Evolutionary conservation across 2,113 vertebrate genomes (phyloP), one percentile per base, ranked within the genome.

Genomic region (Syrmaticus mikado): DNA sequence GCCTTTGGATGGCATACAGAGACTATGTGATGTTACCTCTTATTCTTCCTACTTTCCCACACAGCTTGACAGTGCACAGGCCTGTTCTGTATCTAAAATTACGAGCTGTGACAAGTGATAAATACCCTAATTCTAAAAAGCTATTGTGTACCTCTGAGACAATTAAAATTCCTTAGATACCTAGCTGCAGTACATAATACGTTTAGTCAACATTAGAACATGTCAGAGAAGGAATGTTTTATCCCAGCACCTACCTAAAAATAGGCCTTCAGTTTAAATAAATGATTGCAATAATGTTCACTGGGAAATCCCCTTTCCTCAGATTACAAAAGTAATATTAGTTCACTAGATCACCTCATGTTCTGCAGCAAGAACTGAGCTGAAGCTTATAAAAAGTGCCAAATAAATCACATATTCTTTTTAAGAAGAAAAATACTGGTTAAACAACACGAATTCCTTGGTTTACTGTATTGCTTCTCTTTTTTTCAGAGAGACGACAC

Each of bases 91-190:
- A 85, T 94, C 95, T 93, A 90, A 70, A 90, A 70, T 94, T 96
- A 91, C 89, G 93, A 94, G 92, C 94, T 86, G 72, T 92, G 82
- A 96, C 89, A 97, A 94, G 82, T 94, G 94, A 95, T 95, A 97
- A 97, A 96, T 96, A 93, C 61, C 62, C 84, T 87, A 91, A 89
- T 86, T 97, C 87, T 84, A 91, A 93, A 97, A 95, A 84, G 64
- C 83, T 87, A 94, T 96, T 91, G 80, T 89, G 50, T 94, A 96
- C 93, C 65, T 93, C 92, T 52, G 68, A 92, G 87, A 96, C 82
- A 95, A 90, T 95, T 96, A 95, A 95, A 95, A 96, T 97, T 96
- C 96, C 85, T 94, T 82, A 89, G 92, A 94, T 95, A 95, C 83
- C 89, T 95, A 93, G 43, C 86, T 93, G 92, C 52, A 92, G 90